A percentile compares a stretch with the other conserved stretches of the same genome.
phyloP scores from a whole-genome alignment of 1,140 invertebrate genomes.

The Drosophila teissieri region DNA sequence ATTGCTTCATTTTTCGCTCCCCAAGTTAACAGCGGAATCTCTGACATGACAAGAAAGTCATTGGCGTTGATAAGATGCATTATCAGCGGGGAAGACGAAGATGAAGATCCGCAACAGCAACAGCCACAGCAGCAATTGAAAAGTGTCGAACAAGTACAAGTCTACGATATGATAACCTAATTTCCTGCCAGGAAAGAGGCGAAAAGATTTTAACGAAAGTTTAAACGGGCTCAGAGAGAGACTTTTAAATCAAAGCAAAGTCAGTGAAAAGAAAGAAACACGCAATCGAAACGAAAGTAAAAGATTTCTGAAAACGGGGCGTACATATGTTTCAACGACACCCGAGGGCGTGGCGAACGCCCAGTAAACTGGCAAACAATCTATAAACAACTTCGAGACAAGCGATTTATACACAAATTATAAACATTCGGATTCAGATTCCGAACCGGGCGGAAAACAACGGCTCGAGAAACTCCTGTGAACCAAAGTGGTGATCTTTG shows the following conservation, averaged over 20 bases:
- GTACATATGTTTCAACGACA: conserved; percentile 74
- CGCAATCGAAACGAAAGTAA: conserved; percentile 68
- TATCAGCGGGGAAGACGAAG: conserved; percentile 84
- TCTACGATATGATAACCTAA: conserved; percentile 83
- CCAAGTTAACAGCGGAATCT: conserved; percentile 15
- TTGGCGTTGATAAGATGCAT: conserved; percentile 80
- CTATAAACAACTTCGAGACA: conserved; percentile 18
- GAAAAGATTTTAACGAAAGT: conserved; percentile 24
- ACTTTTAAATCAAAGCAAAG: conserved; percentile 16
- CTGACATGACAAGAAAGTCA: conserved; percentile 71
- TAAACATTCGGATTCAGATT: conserved; percentile 13
- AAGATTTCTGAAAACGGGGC: conserved; percentile 51
- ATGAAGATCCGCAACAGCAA: conserved; percentile 76
- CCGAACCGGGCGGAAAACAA: conserved; percentile 11
- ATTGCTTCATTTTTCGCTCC: conserved; percentile 27
- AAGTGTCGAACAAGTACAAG: conserved; percentile 81
- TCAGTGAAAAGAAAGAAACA: conserved; percentile 21
- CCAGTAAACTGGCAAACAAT: conserved; percentile 46
- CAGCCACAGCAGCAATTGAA: conserved; percentile 63
- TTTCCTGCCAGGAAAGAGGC: conserved; percentile 53
- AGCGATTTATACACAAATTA: conserved; percentile 26
- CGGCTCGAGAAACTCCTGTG: conserved; percentile 35
- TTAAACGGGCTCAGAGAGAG: conserved; percentile 22
- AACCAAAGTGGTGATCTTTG: conserved; percentile 74
- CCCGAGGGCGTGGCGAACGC: conserved; percentile 63